phyloP scores from a whole-genome alignment of 2,113 vertebrate species.

The Cephalopterus ornatus region DNA sequence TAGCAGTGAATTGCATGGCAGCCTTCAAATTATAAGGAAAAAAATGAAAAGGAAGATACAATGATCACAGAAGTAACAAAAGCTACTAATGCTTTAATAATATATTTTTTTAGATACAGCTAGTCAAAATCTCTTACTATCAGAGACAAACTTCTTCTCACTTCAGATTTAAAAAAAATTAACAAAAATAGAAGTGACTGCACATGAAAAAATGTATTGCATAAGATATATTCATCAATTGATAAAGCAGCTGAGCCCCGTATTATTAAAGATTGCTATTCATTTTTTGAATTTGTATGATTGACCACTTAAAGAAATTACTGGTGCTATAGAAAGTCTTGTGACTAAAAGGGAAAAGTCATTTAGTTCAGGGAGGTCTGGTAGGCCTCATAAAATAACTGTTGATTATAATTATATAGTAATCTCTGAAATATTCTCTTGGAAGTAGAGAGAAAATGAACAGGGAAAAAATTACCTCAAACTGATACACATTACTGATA shows the following conservation, averaged over 20 bases:
- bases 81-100: neutral
- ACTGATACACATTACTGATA: constrained; percentile 1
- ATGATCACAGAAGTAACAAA: neutral
- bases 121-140: neutral
- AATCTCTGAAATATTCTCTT: constrained; percentile 47
- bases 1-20: neutral
- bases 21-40: neutral
- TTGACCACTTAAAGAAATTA: constrained; percentile 50
- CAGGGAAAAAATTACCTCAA: neutral
- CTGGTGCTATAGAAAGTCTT: constrained; percentile 1
- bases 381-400: constrained; percentile 45
- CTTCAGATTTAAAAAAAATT: neutral
- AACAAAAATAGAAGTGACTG: constrained; percentile 12
- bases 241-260: neutral
- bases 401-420: constrained; percentile 61
- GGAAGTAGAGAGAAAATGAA: constrained; percentile 30
- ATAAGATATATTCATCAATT: neutral
- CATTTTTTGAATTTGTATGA: constrained; percentile 50
- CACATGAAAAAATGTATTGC: neutral
- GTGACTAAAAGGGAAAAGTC: constrained; percentile 42
- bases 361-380: constrained; percentile 53
- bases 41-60: neutral
- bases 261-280: constrained; percentile 33
- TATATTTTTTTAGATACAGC: neutral
- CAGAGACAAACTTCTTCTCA: neutral